Evolutionary conservation across 2,888 invertebrate genomes (phyloP).

Genomic region (Schizotus pectinicornis): DNA sequence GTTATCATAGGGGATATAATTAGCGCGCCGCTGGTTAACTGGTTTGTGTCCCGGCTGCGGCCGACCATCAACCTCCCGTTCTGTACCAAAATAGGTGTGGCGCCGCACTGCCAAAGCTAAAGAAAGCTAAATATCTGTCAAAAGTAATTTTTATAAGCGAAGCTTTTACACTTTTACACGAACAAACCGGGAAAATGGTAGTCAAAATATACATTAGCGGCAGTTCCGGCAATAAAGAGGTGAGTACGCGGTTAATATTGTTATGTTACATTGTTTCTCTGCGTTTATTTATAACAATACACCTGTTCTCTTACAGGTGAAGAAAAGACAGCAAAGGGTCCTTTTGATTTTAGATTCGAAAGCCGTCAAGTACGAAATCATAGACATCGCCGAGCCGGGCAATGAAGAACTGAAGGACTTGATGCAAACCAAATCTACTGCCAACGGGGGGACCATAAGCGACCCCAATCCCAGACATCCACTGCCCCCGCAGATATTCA

Average conservation of each 20-base stretch:
- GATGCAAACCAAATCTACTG: constrained; percentile 87
- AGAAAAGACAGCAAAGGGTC: constrained; percentile 93
- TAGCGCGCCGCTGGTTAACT: constrained; percentile 10
- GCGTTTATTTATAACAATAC: constrained; percentile 25
- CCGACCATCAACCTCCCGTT: constrained; percentile 15
- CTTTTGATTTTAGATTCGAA: constrained; percentile 93
- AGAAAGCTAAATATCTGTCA: constrained; percentile 43
- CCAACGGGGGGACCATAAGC: constrained; percentile 74
- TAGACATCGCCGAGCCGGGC: constrained; percentile 95
- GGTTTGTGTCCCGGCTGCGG: constrained; percentile 20
- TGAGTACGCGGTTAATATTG: constrained; percentile 59
- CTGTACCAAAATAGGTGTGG: constrained; percentile 39
- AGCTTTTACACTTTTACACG: constrained; percentile 28
- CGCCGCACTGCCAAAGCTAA: constrained; percentile 38
- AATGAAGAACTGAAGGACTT: constrained; percentile 87
- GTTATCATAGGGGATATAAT: not conserved
- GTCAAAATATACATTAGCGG: constrained; percentile 91
- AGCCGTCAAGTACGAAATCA: constrained; percentile 84
- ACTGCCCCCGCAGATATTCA: constrained; percentile 93
- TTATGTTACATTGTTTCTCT: constrained; percentile 6
- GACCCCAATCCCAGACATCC: constrained; percentile 79
- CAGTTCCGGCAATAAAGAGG: constrained; percentile 94
- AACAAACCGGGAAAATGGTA: constrained; percentile 68
- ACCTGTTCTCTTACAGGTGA: constrained; percentile 70
- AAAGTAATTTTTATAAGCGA: constrained; percentile 12